phyloP scores from a whole-genome alignment of 2,797 vertebrate species.

The Capromys pilorides region DNA sequence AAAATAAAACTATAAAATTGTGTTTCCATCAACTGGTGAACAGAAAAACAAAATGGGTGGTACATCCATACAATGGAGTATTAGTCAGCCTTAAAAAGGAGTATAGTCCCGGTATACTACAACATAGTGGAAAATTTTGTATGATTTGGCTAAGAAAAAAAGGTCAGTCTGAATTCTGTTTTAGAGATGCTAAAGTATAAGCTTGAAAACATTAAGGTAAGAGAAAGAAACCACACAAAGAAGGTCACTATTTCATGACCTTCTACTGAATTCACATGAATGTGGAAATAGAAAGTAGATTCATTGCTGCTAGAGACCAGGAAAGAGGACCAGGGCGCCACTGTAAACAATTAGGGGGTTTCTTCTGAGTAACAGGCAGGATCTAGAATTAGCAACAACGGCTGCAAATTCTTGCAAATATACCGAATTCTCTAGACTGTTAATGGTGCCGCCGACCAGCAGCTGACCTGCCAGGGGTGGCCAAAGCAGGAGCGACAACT shows the following conservation, averaged over 20 bases:
- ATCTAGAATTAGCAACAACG: neutral
- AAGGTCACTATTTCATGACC: neutral
- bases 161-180: no score
- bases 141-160: no score
- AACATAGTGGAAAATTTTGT: no score
- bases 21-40: neutral
- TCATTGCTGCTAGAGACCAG: neutral
- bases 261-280: neutral
- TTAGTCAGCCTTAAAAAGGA: neutral
- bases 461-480: neutral
- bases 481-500: neutral
- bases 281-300: neutral
- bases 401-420: neutral
- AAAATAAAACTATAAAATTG: neutral
- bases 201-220: neutral
- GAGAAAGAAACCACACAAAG: neutral
- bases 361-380: neutral
- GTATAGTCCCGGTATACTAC: neutral
- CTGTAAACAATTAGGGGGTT: neutral
- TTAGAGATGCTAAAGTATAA: no score
- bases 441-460: neutral
- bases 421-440: neutral
- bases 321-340: fast-evolving
- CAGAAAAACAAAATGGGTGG: neutral
- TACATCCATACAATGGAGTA: neutral